These are phyloP conservation scores for Callopanchax toddi DNA, from an alignment of 2,113 vertebrate genomes.

Conservation along the genomic window DNA sequence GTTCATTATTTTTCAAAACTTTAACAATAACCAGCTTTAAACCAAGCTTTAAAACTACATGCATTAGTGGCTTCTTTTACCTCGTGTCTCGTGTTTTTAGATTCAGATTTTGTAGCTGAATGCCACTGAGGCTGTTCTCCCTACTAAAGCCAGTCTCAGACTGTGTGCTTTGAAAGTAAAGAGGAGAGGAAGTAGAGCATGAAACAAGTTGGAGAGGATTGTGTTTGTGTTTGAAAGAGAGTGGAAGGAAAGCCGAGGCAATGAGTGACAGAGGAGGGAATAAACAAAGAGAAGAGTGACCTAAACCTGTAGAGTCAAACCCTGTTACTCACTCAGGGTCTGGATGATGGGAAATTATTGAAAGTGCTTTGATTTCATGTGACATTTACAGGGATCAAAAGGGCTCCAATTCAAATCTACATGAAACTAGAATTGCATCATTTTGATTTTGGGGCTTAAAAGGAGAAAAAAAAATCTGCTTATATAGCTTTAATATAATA, in stretches of 20 bases:
- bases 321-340: constrained; percentile 6
- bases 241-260: constrained; percentile 3
- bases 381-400: too few species aligned
- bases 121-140: constrained; percentile 10
- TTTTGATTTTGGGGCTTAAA: too few species aligned
- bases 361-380: neutral
- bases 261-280: constrained; percentile 19
- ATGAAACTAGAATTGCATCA: too few species aligned
- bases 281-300: neutral
- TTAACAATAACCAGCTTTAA: too few species aligned
- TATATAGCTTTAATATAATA: too few species aligned
- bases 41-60: neutral
- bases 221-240: constrained; percentile 35
- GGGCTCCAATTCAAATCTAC: too few species aligned
- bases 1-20: neutral
- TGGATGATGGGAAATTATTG: too few species aligned
- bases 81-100: neutral
- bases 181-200: constrained; percentile 41
- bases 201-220: constrained; percentile 44
- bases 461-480: too few species aligned
- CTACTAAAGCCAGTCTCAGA: constrained; percentile 19
- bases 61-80: neutral
- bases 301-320: constrained; percentile 4
- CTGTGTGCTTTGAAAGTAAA: constrained; percentile 12
- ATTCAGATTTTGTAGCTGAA: neutral